Conservation (phyloP, 2,113 vertebrate genomes). For the Spea bombifrons region DNA sequence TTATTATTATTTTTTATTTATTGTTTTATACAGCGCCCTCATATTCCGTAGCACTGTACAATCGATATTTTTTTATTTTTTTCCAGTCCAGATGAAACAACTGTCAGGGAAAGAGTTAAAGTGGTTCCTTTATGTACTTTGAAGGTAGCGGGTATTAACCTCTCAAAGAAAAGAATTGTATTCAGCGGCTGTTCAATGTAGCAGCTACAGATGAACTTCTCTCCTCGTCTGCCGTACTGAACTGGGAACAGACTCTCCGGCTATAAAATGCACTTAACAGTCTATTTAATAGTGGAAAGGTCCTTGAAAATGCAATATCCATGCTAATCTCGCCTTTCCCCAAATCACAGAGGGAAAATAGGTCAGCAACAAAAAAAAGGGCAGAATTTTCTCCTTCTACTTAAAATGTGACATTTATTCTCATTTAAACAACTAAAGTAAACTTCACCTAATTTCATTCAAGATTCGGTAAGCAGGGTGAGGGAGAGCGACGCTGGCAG, state of each 20-base stretch:
- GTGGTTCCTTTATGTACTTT: constrained; percentile 60
- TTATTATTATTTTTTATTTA: too few relatives aligned
- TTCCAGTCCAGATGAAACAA: not conserved
- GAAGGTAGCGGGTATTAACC: constrained; percentile 57
- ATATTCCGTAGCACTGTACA: too few relatives aligned
- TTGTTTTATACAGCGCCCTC: too few relatives aligned
- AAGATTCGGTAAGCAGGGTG: constrained; percentile 53
- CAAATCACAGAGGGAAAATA: constrained; percentile 73
- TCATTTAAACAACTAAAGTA: constrained; percentile 64
- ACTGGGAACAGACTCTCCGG: constrained; percentile 67
- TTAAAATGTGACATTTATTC: constrained; percentile 64
- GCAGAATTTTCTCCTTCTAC: constrained; percentile 57
- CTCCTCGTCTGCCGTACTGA: constrained; percentile 61
- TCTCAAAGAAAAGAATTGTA: constrained; percentile 62
- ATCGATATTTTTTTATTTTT: not conserved
- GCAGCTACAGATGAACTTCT: constrained; percentile 70
- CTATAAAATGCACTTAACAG: constrained; percentile 80
- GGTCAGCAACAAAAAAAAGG: constrained; percentile 54
- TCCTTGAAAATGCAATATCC: constrained; percentile 75
- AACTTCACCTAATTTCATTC: constrained; percentile 63
- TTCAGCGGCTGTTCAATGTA: constrained; percentile 72
- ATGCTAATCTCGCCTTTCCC: constrained; percentile 73
- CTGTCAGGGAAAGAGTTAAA: constrained; percentile 48
- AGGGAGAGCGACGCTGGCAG: not conserved
- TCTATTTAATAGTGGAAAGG: constrained; percentile 75